Evolutionary conservation across 1,140 invertebrate genomes (phyloP), one percentile per base, ranked within the genome.

Genomic region (Scaptomyza hsui): DNA sequence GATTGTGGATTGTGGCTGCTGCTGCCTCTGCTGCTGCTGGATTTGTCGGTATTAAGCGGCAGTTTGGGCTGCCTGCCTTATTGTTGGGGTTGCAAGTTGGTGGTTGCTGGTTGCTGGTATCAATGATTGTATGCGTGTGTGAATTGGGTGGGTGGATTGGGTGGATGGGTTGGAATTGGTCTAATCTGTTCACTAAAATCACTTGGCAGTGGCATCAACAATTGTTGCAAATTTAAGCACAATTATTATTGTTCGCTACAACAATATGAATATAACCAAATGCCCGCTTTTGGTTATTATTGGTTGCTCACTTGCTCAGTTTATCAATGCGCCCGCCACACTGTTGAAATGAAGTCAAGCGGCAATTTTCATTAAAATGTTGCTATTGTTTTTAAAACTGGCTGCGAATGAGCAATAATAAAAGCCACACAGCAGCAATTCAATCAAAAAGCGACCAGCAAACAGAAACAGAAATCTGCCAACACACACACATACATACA

Each of bases 311-410:
- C 6, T 5, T 4, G 9, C 10, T 42, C 1, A 9, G 2, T 69
- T 81, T 88, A 88, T 88, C 82, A 78, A 63, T 64, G 59, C 39
- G 69, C 77, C 26, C 1, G 26, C 6, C 26, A n/a, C 61, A 75
- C 68, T 76, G 75, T 89, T 75, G 71, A 78, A 82, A 88, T 82
- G 63, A 89, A 89, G 73, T 89, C 81, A 89, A 88, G 86, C 86
- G 86, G 80, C 86, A 89, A 89, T 89, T 86, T 89, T 89, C 86
- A 89, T 89, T 89, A 86, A 89, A 89, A 89, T 81, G 80, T 82
- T 74, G 64, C 78, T 75, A 89, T 86, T 89, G 82, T 86, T 75
- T 86, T 80, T 88, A 68, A 68, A 71, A 74, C 71, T 62, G 63
- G 42, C 61, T 80, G 59, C 77, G 86, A 89, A 85, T 86, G 86